These are phyloP conservation scores for Wiebesia pumilae DNA, from an alignment of 1,140 invertebrate species.

Conservation along the genomic window DNA sequence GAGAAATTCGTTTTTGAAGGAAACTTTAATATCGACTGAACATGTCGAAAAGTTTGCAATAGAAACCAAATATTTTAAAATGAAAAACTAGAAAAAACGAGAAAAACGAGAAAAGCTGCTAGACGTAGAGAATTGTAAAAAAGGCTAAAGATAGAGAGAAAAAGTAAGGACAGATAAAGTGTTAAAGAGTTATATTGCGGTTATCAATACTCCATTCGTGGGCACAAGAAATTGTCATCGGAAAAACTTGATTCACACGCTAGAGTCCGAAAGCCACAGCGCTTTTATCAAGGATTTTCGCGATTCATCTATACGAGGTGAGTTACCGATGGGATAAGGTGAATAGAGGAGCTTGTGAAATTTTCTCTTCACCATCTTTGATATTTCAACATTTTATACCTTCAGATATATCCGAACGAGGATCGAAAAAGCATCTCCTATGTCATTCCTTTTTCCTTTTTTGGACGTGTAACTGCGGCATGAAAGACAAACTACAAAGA, in stretches of 20 bases:
- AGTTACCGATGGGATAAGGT: neutral
- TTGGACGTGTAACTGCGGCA: neutral
- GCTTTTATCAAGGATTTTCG: neutral
- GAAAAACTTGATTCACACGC: neutral
- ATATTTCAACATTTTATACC: neutral
- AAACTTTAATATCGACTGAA: slow-evolving; percentile 20
- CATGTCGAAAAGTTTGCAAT: neutral
- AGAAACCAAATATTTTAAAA: neutral
- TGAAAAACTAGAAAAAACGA: neutral
- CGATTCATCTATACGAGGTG: slow-evolving; percentile 26
- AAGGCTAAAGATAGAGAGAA: neutral
- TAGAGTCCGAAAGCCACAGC: neutral
- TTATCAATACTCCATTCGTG: neutral
- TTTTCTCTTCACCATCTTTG: slow-evolving; percentile 18
- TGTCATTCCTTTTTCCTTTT: neutral
- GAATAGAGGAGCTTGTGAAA: neutral
- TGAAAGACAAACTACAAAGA: neutral
- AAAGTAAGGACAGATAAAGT: neutral
- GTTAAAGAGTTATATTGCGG: slow-evolving; percentile 4
- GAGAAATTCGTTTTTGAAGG: neutral
- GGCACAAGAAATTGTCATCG: neutral
- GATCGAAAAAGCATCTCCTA: neutral
- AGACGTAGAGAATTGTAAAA: no score
- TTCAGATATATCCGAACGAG: slow-evolving; percentile 4
- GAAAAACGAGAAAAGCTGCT: neutral